Conservation (phyloP, 2,113 vertebrate species). For the Atlantisia rogersi region DNA sequence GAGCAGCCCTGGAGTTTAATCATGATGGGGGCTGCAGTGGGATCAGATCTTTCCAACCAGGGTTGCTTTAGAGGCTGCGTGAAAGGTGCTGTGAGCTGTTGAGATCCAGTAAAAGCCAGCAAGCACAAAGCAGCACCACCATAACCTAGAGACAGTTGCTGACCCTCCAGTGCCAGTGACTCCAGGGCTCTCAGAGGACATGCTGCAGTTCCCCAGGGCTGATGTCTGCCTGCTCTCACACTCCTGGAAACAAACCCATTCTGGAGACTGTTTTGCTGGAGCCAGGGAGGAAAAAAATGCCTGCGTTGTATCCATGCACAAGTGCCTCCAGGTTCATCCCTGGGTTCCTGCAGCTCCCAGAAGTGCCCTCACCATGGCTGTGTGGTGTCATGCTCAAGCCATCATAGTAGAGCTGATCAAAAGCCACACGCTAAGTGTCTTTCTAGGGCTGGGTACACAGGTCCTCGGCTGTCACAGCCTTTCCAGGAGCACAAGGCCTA, state of each 20-base stretch:
- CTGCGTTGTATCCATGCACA: not conserved
- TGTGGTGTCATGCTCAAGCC: too few species aligned
- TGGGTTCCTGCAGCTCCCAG: not conserved
- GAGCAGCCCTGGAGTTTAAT: rapidly evolving
- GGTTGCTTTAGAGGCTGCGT: not conserved
- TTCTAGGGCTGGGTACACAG: not conserved
- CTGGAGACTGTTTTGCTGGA: not conserved
- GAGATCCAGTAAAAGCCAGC: not conserved
- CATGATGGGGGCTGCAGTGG: not conserved
- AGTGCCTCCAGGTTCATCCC: not conserved
- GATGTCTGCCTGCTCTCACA: not conserved
- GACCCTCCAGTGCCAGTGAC: not conserved
- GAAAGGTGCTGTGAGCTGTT: rapidly evolving
- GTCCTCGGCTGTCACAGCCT: not conserved
- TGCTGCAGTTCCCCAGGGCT: not conserved
- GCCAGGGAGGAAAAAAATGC: not conserved
- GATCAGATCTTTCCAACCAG: not conserved
- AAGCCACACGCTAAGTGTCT: not conserved
- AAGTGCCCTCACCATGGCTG: not conserved
- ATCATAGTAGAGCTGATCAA: not conserved
- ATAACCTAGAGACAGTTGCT: not conserved
- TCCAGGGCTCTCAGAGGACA: not conserved
- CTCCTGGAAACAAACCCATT: not conserved
- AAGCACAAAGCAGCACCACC: not conserved
- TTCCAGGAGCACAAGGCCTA: not conserved